These are phyloP conservation scores for Spodoptera littoralis DNA, from an alignment of 2,888 invertebrate species.

Conservation along the genomic window DNA sequence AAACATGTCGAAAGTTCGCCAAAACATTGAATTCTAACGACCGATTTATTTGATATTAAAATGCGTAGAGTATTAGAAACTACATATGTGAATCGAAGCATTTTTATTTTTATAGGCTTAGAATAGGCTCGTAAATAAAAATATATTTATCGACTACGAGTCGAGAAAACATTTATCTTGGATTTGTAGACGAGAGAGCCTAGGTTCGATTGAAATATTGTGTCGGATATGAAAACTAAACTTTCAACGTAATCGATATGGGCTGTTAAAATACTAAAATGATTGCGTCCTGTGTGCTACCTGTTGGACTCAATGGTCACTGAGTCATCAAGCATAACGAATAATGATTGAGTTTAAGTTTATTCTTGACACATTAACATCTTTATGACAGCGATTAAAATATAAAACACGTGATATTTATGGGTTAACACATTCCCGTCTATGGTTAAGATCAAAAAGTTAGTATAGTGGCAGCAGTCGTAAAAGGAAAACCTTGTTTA, in stretches of 20 bases:
- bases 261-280: constrained; percentile 18
- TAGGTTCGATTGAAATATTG: constrained; percentile 10
- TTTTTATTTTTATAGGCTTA: constrained; percentile 29
- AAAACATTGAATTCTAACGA: constrained; percentile 54
- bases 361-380: constrained; percentile 50
- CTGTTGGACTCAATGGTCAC: constrained; percentile 2
- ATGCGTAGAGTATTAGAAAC: constrained; percentile 54
- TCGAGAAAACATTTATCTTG: constrained; percentile 14
- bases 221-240: constrained; percentile 25
- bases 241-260: constrained; percentile 5
- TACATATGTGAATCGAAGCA: constrained; percentile 11
- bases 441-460: constrained; percentile 48
- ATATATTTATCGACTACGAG: constrained; percentile 7
- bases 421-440: constrained; percentile 45
- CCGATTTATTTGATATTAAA: constrained; percentile 36
- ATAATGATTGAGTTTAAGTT: constrained; percentile 26
- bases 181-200: constrained; percentile 5
- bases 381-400: constrained; percentile 43
- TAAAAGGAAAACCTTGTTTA: constrained; percentile 61
- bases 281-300: constrained; percentile 21
- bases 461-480: constrained; percentile 30
- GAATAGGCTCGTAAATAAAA: constrained; percentile 11
- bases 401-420: constrained; percentile 51
- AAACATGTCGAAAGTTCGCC: constrained; percentile 70
- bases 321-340: constrained; percentile 40